phyloP scores from a whole-genome alignment of 1,140 invertebrate species.

The Drosophila pandora region DNA sequence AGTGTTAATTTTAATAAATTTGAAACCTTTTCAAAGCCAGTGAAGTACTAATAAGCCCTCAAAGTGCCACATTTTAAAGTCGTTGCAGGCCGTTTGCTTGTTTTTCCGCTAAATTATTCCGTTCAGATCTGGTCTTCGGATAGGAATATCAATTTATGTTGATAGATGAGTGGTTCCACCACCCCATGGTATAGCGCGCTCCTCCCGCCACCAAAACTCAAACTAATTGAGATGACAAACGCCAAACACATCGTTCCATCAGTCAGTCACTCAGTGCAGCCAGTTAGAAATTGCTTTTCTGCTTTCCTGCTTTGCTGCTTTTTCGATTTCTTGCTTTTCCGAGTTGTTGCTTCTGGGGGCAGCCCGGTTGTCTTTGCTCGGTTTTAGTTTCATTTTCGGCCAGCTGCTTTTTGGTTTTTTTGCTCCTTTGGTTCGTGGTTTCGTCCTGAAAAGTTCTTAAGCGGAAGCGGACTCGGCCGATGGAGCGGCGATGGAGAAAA shows the following conservation, averaged over 20 bases:
- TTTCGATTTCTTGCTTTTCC: conserved; percentile 18
- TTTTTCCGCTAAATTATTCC: not conserved
- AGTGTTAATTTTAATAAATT: conserved; percentile 4
- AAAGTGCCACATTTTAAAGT: not conserved
- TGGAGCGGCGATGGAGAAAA: not conserved
- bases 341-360: conserved; percentile 13
- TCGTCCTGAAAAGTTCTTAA: conserved; percentile 40
- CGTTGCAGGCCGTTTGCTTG: not conserved
- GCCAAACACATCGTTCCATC: conserved; percentile 53
- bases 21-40: not conserved
- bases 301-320: conserved; percentile 15
- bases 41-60: not conserved
- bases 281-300: conserved; percentile 48
- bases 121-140: conserved; percentile 24
- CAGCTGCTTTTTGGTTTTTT: conserved; percentile 5
- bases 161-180: conserved; percentile 35
- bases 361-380: conserved; percentile 19
- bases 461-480: conserved; percentile 46
- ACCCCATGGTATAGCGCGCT: not conserved
- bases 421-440: conserved; percentile 12
- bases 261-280: conserved; percentile 41
- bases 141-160: conserved; percentile 46
- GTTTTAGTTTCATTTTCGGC: conserved; percentile 20
- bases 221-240: conserved; percentile 54
- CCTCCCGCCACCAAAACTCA: conserved; percentile 16